Base-by-base conservation (phyloP, 2,888 invertebrate species). In the Lithophane socia region DNA sequence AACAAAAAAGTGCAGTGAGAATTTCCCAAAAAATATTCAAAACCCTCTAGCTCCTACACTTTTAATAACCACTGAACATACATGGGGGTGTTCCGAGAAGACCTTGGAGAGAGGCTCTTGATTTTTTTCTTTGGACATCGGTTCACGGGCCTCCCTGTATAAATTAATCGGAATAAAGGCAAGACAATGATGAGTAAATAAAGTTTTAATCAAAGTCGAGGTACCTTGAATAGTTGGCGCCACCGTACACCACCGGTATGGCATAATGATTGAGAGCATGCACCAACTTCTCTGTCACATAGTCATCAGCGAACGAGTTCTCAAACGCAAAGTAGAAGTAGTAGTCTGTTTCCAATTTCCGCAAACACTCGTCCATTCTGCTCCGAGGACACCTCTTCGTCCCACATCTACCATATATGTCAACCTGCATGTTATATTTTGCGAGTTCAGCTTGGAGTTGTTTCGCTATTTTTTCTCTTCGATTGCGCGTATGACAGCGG, bases 301-400 rank as follows among this genome's bases (percentile, higher is more conserved):
- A 95, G 81, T 95, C 95, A 54, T 92, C 91, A 60, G 90, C 90
- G 18, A 94, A 92, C 0, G 95, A 92, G 77, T 95, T 95, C 76
- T 95, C 95, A 69, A 95, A 94, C 0, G 95, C 89, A 24, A 95
- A 89, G 85, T 94, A 95, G 77, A 95, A 95, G 81, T 92, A 94
- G 79, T 95, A 95, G 66, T 92, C 90, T 7, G 75, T 88, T 72
- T 92, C 85, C 12, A 95, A 77, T 61, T 89, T 84, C 47, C 87
- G 83, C 37, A 90, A 81, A 73, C 94, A 94, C 76, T 83, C 65
- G 13, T 52, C 24, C 71, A 49, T 82, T 49, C 42, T 82, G 21
- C 54, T 65, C 21, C 54, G 66, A 4, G 80, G 80, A 56, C 95
- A 95, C 54, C 71, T 5, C 49, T 78, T 80, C 0, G 82, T 79